Base-by-base conservation (phyloP, 1,140 invertebrate genomes). In the Akabosia matsudoensis region DNA sequence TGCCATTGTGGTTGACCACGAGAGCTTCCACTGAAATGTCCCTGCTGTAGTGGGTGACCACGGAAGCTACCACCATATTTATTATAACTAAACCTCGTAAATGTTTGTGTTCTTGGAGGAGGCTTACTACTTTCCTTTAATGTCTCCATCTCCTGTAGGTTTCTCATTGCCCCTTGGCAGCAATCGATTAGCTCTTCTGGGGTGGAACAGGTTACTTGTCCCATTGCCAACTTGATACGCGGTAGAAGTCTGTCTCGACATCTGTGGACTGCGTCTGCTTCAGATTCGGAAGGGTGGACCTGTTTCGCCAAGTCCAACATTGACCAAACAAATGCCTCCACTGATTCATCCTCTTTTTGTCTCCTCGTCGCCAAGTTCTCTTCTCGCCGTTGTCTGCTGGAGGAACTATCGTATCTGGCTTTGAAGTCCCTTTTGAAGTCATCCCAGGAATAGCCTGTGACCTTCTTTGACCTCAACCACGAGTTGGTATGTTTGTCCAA, bases 271-370 rank as follows among this genome's bases (percentile, higher is more conserved):
- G 56, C n/a, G n/a, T 18, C 31, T 0, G n/a, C 26, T 30, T n/a
- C 37, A 0, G 0, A 16, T 33, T 77, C 76, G 24, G 28, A 13
- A n/a, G 76, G 73, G 37, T 74, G 18, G 0, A 77, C 73, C 52
- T 70, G 61, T n/a, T 70, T 74, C 1, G 72, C 18, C 64, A 77
- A 52, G 14, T 67, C 31, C 18, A 77, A 33, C 76, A 77, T 77
- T 77, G 74, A 72, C 30, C 73, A 77, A 10, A 77, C 33, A 37
- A 77, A 77, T n/a, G 33, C 14, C 64, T 77, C 76, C 0, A 52
- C 28, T 24, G 76, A 61, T 7, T 77, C 76, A 33, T 77, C 22
- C 7, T 74, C 45, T 7, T 33, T 1, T 56, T 77, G 76, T 28
- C 13, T 26, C 0, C 73, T 18, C 10, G 34, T 70, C 0, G 33